Evolutionary conservation across 2,888 invertebrate species (phyloP).

Genomic region (Volucella inflata): DNA sequence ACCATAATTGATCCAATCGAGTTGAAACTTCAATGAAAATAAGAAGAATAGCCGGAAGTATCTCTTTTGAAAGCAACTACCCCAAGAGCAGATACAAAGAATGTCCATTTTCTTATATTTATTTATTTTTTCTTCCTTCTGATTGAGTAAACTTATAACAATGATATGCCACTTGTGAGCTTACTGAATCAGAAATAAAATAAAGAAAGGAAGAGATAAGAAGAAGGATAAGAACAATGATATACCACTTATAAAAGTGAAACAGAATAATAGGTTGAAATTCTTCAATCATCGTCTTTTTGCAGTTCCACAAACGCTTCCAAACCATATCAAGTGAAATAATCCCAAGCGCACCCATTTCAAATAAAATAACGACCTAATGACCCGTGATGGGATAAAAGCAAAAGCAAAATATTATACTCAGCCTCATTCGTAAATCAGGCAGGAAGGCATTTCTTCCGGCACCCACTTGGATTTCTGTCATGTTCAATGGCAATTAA

Average conservation of each 20-base stretch:
- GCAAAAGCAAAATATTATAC: constrained; percentile 58
- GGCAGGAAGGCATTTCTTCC: constrained; percentile 60
- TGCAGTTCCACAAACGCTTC: constrained; percentile 20
- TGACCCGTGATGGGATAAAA: constrained; percentile 73
- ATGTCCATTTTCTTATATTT: constrained; percentile 43
- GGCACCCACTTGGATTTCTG: constrained; percentile 70
- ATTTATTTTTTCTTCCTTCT: constrained; percentile 59
- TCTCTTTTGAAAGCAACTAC: constrained; percentile 27
- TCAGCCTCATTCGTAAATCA: constrained; percentile 54
- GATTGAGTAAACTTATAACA: constrained; percentile 62
- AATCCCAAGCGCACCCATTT: constrained; percentile 67
- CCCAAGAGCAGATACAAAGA: constrained; percentile 11
- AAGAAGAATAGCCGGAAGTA: constrained; percentile 35
- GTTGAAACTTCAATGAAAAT: constrained; percentile 2
- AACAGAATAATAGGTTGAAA: constrained; percentile 36
- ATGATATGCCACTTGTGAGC: constrained; percentile 50
- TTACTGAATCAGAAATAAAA: constrained; percentile 36
- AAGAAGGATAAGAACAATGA: constrained; percentile 5
- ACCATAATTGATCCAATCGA: constrained; percentile 59
- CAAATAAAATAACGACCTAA: constrained; percentile 69
- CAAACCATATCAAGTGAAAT: constrained; percentile 62
- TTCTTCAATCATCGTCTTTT: constrained; percentile 61
- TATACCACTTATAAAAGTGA: constrained; percentile 50
- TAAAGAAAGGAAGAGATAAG: not conserved
- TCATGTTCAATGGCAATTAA: constrained; percentile 73